Evolutionary conservation across 2,113 vertebrate genomes (phyloP).

Genomic region (Odontesthes bonariensis): DNA sequence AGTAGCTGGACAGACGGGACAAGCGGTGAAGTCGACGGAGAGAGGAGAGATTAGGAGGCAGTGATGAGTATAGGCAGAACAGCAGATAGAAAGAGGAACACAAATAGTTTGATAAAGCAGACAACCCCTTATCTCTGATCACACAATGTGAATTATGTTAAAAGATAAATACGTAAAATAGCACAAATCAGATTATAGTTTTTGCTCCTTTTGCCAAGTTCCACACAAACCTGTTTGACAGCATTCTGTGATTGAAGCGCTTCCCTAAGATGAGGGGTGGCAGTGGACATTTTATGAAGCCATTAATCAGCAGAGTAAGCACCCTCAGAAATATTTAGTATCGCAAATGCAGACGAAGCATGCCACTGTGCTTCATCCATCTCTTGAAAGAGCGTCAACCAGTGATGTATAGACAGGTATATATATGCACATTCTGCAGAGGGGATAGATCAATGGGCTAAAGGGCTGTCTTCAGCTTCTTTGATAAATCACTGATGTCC

Average conservation of each 20-base stretch:
- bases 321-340: constrained; percentile 71
- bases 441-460: constrained; percentile 67
- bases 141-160: background rate
- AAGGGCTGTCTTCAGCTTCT: constrained; percentile 49
- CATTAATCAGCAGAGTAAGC: constrained; percentile 63
- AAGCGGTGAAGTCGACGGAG: constrained; percentile 17
- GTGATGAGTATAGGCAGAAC: constrained; percentile 29
- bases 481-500: constrained; percentile 57
- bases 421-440: constrained; percentile 69
- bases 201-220: background rate
- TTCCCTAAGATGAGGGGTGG: constrained; percentile 50
- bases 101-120: constrained; percentile 26
- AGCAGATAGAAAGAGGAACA: constrained; percentile 13
- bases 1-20: constrained; percentile 36
- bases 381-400: constrained; percentile 59
- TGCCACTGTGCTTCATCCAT: constrained; percentile 61
- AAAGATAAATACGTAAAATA: constrained; percentile 19
- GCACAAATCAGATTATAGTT: constrained; percentile 38
- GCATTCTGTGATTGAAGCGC: constrained; percentile 29
- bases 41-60: constrained; percentile 22
- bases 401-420: constrained; percentile 59
- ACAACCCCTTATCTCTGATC: constrained; percentile 16
- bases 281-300: constrained; percentile 60
- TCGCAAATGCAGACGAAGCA: constrained; percentile 49
- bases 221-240: background rate